These are phyloP conservation scores for Trachelus iudaicus DNA, from an alignment of 2,888 invertebrate species.

Conservation along the genomic window DNA sequence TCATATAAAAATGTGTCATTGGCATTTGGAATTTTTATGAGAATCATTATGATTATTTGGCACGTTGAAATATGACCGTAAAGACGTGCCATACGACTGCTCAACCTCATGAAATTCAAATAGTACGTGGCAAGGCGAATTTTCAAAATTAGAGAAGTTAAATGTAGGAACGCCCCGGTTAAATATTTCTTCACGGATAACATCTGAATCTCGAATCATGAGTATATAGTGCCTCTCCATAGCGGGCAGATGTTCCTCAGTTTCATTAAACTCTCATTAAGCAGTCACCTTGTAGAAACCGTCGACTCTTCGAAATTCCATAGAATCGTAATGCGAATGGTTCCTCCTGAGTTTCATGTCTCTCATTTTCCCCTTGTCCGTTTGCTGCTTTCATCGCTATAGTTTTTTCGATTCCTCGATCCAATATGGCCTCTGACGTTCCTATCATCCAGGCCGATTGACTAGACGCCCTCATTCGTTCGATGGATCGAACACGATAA, in stretches of 20 bases:
- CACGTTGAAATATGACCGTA: neutral
- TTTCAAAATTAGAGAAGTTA: neutral
- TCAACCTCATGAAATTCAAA: neutral
- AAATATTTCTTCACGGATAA: neutral
- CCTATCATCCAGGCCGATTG: neutral
- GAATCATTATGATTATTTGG: neutral
- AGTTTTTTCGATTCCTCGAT: neutral
- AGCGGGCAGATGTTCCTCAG: conserved; percentile 43
- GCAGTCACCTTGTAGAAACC: conserved; percentile 26
- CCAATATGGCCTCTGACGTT: neutral
- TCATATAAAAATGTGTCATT: neutral
- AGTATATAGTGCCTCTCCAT: neutral
- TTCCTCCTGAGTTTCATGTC: neutral
- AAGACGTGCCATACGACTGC: neutral
- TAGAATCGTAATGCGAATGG: neutral
- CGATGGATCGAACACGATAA: conserved; percentile 23
- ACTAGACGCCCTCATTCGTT: neutral
- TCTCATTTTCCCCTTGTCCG: neutral
- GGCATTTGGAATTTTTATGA: neutral
- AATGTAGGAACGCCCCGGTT: neutral
- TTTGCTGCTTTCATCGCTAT: neutral
- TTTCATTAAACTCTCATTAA: conserved; percentile 60
- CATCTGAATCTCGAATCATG: neutral
- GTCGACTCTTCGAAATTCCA: neutral
- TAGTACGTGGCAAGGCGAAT: neutral